Base-by-base conservation (phyloP, 1,140 invertebrate species). In the Rhagoletis zephyria region DNA sequence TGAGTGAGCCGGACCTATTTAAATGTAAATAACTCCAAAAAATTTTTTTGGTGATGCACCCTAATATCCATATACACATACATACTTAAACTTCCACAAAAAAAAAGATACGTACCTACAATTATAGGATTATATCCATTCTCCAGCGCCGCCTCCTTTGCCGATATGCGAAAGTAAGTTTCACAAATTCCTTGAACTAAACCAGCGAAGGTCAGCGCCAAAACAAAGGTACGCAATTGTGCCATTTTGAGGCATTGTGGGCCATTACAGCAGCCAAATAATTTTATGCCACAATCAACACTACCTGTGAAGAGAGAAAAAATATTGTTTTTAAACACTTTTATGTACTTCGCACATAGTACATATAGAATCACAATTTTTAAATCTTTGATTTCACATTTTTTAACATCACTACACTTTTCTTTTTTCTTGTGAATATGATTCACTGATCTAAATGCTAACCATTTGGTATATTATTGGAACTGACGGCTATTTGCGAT, bases 271-370 rank as follows among this genome's bases (percentile, higher is more conserved):
- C 94, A 95, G 88, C 93, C 94, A 64, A 95, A 87, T 61, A 93
- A 93, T 86, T 90, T 93, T 87, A 95, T 94, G 60, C 95, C 95
- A 88, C 95, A 95, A 89, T 95, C 95, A n/a, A 95, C 92, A 87
- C 94, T 93, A 90, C 95, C 94, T 92, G 61, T 42, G 16, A 89
- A 56, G 48, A 14, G 48, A 48, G 3, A 4, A 19, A 30, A 14
- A 51, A 64, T 60, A 59, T 16, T 42, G 14, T 45, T 87, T 45
- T 45, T 45, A 87, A 60, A 9, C 19, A 45, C 60, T 42, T 67
- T 65, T 85, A 30, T 56, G 48, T 51, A 48, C 42, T 1, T 3
- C 48, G 16, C 10, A 56, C 10, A 56, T 30, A n/a, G 51, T 56
- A 56, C 51, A 56, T 56, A 56, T 56, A 30, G 30, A 30, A 30